These are phyloP conservation scores for Caenorhabditis sp. DNA, from an alignment of 2,888 invertebrate genomes.

Conservation along the genomic window DNA sequence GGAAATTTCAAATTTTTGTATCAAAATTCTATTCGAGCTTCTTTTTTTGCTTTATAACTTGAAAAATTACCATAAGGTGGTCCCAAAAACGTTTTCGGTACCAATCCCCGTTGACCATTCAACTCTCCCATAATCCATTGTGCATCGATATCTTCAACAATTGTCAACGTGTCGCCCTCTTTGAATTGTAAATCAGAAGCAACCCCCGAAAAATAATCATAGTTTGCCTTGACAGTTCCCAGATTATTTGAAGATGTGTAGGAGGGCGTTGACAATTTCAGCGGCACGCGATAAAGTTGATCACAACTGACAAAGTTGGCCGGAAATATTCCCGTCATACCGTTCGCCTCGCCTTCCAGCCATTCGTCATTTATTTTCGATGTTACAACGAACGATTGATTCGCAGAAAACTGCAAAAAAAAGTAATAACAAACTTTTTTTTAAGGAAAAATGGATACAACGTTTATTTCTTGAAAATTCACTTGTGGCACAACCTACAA, in stretches of 20 bases:
- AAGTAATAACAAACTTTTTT: neutral
- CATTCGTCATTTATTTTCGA: conserved; percentile 60
- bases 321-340: conserved; percentile 62
- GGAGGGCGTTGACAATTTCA: neutral
- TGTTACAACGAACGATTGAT: conserved; percentile 50
- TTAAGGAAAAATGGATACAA: no score
- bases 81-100: conserved; percentile 54
- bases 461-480: no score
- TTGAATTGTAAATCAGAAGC: conserved; percentile 38
- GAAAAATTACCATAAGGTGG: conserved; percentile 19
- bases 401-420: conserved; percentile 56
- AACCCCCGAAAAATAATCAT: conserved; percentile 59
- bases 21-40: neutral
- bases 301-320: conserved; percentile 55
- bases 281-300: conserved; percentile 29
- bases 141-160: conserved; percentile 45
- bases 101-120: conserved; percentile 51
- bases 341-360: conserved; percentile 58
- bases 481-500: no score
- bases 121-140: conserved; percentile 51
- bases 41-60: neutral
- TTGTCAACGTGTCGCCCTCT: conserved; percentile 41
- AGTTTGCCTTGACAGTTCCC: conserved; percentile 49
- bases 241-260: neutral
- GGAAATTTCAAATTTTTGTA: no score